Evolutionary conservation across 2,113 vertebrate genomes (phyloP), one percentile per base, ranked within the genome.

Genomic region (Chaetorhynchus papuensis): DNA sequence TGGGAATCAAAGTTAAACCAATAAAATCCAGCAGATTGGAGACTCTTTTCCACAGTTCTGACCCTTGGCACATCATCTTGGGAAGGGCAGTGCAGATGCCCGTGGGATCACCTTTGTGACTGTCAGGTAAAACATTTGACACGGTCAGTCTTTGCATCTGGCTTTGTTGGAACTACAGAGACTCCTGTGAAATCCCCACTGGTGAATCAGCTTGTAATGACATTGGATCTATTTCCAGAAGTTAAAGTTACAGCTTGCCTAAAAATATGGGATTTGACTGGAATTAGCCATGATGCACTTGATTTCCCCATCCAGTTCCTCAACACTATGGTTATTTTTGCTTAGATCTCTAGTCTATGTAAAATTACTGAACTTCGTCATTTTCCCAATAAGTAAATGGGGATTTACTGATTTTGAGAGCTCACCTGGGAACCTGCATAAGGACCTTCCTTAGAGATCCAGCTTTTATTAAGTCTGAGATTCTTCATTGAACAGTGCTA

Each of bases 51-150:
- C 26, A 19, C 18, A 61, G 1, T 41, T 89, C 47, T 66, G 49
- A 60, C 28, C 28, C 30, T 64, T 54, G 47, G 26, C n/a, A 30
- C 12, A 44, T 16, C 22, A 17, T n/a, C 44, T 54, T 0, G 0
- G 39, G 24, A 63, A 75, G 33, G 54, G 39, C 61, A 56, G 31
- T 64, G 50, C 39, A 64, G n/a, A 15, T 60, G 13, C 30, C 49
- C 1, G 2, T 31, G 47, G 70, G 7, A 56, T 77, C 28, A 59
- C 10, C 14, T 20, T 21, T 72, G 21, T 37, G 61, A 19, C 61
- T 2, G 1, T 16, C 19, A 64, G 14, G 23, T n/a, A 28, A 59
- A 87, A 7, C 4, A 13, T 52, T 41, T 74, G 18, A 16, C 1
- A 1, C 8, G 17, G 28, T 26, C 10, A 80, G 9, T 9, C 27